These are phyloP conservation scores for Heliconius hewitsoni DNA, from an alignment of 1,140 invertebrate species.

Conservation along the genomic window DNA sequence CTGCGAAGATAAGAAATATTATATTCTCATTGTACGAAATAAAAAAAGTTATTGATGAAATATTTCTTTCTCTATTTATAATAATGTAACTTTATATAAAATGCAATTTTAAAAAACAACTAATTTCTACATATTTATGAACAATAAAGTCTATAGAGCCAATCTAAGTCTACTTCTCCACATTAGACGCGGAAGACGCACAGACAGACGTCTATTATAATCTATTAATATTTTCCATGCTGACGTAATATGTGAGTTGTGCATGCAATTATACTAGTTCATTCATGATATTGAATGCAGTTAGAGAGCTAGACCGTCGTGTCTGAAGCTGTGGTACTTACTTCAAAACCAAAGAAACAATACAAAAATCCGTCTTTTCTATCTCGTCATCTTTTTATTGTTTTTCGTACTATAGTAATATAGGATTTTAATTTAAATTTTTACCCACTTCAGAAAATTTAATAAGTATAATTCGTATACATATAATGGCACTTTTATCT, in stretches of 20 bases:
- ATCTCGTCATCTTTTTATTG: too few relatives aligned
- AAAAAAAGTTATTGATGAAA: background rate
- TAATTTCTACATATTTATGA: background rate
- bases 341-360: background rate
- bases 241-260: conserved; percentile 5
- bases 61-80: background rate
- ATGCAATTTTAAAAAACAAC: background rate
- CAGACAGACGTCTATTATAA: conserved; percentile 12
- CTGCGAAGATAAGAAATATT: too few relatives aligned
- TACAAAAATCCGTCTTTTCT: too few relatives aligned
- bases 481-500: too few relatives aligned
- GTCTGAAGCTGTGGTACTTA: background rate
- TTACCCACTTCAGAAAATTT: too few relatives aligned
- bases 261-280: conserved; percentile 12
- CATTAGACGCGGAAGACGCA: background rate
- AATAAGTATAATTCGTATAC: too few relatives aligned
- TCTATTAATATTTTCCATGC: conserved; percentile 14
- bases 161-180: background rate
- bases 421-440: too few relatives aligned
- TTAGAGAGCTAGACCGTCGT: background rate
- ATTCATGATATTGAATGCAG: conserved; percentile 12
- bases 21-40: too few relatives aligned
- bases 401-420: too few relatives aligned
- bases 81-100: background rate
- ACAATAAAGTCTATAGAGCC: background rate